A percentile compares a stretch with the other conserved stretches of the same genome.
Conservation (phyloP, 2,113 vertebrate species). For the Cyprinodon brontotheroides region DNA sequence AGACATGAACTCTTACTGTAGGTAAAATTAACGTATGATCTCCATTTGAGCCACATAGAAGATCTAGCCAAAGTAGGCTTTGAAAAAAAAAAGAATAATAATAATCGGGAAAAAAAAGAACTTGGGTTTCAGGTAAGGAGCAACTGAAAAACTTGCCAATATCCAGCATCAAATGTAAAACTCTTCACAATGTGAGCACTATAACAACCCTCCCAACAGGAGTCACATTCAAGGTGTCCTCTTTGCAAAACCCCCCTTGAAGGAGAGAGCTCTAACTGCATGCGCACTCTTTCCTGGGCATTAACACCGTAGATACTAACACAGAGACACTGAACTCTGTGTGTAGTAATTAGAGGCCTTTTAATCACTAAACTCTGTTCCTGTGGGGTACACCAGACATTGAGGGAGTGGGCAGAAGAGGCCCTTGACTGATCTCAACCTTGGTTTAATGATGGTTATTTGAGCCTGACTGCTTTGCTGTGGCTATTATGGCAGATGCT, state of each 20-base stretch:
- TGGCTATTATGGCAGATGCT: slow-evolving; percentile 40
- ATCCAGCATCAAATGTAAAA: slow-evolving; percentile 53
- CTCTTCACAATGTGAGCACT: slow-evolving; percentile 55
- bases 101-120: no score
- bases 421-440: slow-evolving; percentile 74
- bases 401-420: slow-evolving; percentile 46
- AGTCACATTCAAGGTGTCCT: slow-evolving; percentile 66
- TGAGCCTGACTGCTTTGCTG: slow-evolving; percentile 60
- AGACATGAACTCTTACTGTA: background rate
- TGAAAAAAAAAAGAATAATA: background rate
- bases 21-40: background rate
- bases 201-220: slow-evolving; percentile 45
- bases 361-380: slow-evolving; percentile 70
- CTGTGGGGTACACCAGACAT: slow-evolving; percentile 55
- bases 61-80: background rate
- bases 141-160: slow-evolving; percentile 31
- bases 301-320: slow-evolving; percentile 8
- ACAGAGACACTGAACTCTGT: slow-evolving; percentile 10
- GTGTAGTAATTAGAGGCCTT: slow-evolving; percentile 70
- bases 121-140: background rate
- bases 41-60: background rate
- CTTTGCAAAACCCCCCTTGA: slow-evolving; percentile 48
- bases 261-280: slow-evolving; percentile 24
- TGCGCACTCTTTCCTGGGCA: slow-evolving; percentile 12
- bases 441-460: slow-evolving; percentile 69